phyloP scores from a whole-genome alignment of 2,888 invertebrate species.

The Diarsia brunnea region DNA sequence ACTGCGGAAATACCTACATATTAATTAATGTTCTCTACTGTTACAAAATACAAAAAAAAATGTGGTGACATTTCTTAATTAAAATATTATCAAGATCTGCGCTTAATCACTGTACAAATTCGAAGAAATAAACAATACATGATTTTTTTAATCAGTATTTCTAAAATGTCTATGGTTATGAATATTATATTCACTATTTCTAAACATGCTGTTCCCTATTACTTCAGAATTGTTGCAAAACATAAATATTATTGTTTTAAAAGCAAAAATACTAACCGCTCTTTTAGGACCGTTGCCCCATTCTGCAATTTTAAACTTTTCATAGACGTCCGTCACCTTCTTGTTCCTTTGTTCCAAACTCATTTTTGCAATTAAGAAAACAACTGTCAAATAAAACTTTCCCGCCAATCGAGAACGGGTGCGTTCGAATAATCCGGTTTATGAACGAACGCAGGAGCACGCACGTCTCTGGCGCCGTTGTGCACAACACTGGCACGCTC shows the following conservation, averaged over 20 bases:
- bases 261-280: slow-evolving; percentile 77
- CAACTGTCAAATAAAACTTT: slow-evolving; percentile 74
- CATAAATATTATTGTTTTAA: slow-evolving; percentile 38
- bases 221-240: slow-evolving; percentile 7
- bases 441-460: slow-evolving; percentile 72
- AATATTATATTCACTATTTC: not conserved
- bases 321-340: slow-evolving; percentile 86
- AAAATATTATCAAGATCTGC: not conserved
- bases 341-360: slow-evolving; percentile 86
- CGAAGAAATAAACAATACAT: slow-evolving; percentile 3
- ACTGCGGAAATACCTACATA: slow-evolving; percentile 1
- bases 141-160: slow-evolving; percentile 8
- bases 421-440: slow-evolving; percentile 71
- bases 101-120: not conserved
- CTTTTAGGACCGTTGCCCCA: slow-evolving; percentile 81
- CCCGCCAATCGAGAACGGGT: slow-evolving; percentile 76
- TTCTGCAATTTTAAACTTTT: slow-evolving; percentile 85
- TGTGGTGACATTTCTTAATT: slow-evolving; percentile 4
- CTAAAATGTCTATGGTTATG: not conserved
- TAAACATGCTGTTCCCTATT: not conserved
- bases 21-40: not conserved
- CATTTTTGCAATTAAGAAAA: slow-evolving; percentile 76
- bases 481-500: slow-evolving; percentile 77
- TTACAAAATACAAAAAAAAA: not conserved
- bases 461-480: slow-evolving; percentile 79